phyloP scores from a whole-genome alignment of 2,113 vertebrate genomes.

The Lepus timidus region DNA sequence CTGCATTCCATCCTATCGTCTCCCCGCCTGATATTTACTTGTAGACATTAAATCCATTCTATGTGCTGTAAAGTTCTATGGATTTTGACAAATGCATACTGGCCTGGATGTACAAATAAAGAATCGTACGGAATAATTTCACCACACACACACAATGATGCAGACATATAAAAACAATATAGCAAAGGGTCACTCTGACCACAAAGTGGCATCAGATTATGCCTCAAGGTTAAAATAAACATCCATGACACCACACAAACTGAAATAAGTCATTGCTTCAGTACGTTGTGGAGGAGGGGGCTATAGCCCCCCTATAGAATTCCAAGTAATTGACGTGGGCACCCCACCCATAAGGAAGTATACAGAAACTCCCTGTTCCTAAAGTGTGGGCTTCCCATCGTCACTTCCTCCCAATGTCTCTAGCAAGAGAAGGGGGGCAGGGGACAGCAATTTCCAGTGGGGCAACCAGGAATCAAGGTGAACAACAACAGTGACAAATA shows the following conservation, averaged over 20 bases:
- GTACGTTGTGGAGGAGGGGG: background rate
- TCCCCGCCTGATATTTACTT: background rate
- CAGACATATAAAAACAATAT: background rate
- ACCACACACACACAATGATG: background rate
- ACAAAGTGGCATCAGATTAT: background rate
- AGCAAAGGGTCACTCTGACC: background rate
- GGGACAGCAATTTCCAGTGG: background rate
- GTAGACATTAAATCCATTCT: background rate
- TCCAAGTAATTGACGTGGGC: background rate
- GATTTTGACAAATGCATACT: conserved; percentile 6
- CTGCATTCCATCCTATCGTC: background rate
- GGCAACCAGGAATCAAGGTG: background rate
- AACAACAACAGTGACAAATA: background rate
- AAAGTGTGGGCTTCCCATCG: background rate
- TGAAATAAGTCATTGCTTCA: background rate
- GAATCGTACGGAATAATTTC: background rate
- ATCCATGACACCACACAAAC: background rate
- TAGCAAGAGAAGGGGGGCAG: background rate
- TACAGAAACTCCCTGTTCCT: background rate
- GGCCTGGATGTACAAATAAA: background rate
- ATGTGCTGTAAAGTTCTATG: background rate
- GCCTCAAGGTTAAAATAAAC: conserved; percentile 25
- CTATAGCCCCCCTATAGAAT: background rate
- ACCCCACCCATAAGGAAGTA: background rate
- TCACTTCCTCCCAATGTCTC: background rate